Percentiles rank a stretch among this genome's conserved stretches.
Evolutionary conservation across 2,113 vertebrate species (phyloP).

Genomic region (Boulengeromyrus knoepffleri): DNA sequence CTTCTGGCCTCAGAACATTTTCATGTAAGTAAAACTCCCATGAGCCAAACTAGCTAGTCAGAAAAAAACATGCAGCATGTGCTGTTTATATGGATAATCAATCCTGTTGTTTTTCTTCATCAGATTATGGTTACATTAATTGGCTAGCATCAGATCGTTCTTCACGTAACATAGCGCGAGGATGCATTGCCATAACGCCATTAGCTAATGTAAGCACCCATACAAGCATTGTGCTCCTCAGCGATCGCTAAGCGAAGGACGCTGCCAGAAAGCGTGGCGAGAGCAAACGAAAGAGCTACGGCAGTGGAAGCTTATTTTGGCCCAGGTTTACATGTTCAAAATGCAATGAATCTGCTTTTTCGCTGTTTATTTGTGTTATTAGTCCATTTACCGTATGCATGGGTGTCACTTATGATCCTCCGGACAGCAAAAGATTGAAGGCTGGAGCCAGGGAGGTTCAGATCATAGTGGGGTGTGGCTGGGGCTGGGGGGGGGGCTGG

Average conservation of each 20-base stretch:
- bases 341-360: not conserved
- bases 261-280: not conserved
- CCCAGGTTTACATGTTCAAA: not conserved
- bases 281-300: not conserved
- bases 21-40: too few species aligned
- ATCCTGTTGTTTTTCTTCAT: conserved; percentile 18
- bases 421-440: not conserved
- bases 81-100: conserved; percentile 1
- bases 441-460: not conserved
- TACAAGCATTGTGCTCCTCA: conserved; percentile 22
- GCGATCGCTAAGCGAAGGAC: not conserved
- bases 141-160: not conserved
- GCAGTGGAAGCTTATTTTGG: conserved; percentile 2
- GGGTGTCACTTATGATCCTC: not conserved
- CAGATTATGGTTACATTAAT: not conserved
- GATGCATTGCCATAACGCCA: not conserved
- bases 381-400: not conserved
- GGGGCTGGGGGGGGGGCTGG: too few species aligned
- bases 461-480: not conserved
- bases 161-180: not conserved
- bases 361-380: not conserved
- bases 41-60: conserved; percentile 10
- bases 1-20: too few species aligned
- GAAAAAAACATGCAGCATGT: conserved; percentile 26
- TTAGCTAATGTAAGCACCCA: not conserved